Conservation (phyloP, 2,113 vertebrate genomes). For the Leptosomus discolor region DNA sequence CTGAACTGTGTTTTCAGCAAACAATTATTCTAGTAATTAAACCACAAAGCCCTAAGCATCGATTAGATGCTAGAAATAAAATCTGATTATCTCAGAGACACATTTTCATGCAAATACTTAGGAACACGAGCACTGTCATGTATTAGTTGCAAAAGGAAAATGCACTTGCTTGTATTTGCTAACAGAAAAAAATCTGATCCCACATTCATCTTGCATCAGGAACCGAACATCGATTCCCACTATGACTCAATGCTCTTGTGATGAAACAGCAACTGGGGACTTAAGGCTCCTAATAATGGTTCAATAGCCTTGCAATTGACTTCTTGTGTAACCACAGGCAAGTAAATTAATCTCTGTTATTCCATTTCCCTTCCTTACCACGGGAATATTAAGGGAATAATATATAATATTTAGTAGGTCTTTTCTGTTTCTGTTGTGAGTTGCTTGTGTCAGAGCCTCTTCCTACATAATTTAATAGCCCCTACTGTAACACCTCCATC, state of each 20-base stretch:
- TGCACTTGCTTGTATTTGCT: not conserved
- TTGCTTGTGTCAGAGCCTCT: not conserved
- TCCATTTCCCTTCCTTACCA: not conserved
- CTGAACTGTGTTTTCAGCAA: conserved; percentile 36
- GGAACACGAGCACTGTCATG: not conserved
- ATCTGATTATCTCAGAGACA: conserved; percentile 58
- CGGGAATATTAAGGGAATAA: not conserved
- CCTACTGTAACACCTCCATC: not conserved
- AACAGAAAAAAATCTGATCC: not conserved
- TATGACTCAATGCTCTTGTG: not conserved
- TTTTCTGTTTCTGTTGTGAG: not conserved
- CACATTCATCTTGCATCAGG: not conserved
- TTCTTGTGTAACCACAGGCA: not conserved
- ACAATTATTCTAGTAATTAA: conserved; percentile 68
- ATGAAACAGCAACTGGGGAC: not conserved
- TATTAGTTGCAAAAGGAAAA: not conserved
- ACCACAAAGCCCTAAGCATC: conserved; percentile 62
- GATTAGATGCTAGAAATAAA: conserved; percentile 64
- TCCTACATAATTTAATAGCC: not conserved
- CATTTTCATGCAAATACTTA: conserved; percentile 45
- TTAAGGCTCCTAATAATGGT: not conserved
- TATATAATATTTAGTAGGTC: not conserved
- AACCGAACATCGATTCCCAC: not conserved
- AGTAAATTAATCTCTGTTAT: not conserved
- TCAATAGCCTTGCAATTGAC: not conserved